phyloP scores from a whole-genome alignment of 2,113 vertebrate genomes.

The Helogale parvula region DNA sequence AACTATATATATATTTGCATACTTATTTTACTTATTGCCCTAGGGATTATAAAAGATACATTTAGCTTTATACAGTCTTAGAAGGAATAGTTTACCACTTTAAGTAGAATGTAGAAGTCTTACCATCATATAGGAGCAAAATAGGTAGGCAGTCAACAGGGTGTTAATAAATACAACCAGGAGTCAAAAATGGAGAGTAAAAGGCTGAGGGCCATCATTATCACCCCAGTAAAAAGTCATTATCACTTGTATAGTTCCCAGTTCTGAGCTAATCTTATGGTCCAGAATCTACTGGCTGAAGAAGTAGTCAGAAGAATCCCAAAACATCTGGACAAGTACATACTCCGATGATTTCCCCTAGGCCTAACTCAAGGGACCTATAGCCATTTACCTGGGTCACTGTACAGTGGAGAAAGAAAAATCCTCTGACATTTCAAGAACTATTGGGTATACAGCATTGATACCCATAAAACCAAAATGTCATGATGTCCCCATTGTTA shows the following conservation, averaged over 20 bases:
- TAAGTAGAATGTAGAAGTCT: neutral
- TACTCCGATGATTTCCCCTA: neutral
- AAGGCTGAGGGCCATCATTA: neutral
- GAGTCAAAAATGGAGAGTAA: neutral
- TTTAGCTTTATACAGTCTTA: neutral
- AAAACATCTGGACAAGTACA: neutral
- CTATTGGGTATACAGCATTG: neutral
- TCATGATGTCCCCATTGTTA: neutral
- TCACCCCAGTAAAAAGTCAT: neutral
- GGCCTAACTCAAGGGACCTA: neutral
- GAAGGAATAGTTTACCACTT: neutral
- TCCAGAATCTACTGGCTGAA: neutral
- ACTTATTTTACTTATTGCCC: neutral
- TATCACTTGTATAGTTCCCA: neutral
- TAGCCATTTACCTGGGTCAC: neutral
- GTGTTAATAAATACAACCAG: neutral
- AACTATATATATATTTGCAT: neutral
- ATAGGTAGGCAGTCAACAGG: neutral
- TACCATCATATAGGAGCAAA: neutral
- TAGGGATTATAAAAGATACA: neutral
- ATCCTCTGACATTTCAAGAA: neutral
- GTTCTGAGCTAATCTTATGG: neutral
- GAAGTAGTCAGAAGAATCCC: neutral
- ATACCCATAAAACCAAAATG: neutral
- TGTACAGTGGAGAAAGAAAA: neutral